Evolutionary conservation across 2,797 vertebrate species (phyloP).

Genomic region (Gastrophryne carolinensis): DNA sequence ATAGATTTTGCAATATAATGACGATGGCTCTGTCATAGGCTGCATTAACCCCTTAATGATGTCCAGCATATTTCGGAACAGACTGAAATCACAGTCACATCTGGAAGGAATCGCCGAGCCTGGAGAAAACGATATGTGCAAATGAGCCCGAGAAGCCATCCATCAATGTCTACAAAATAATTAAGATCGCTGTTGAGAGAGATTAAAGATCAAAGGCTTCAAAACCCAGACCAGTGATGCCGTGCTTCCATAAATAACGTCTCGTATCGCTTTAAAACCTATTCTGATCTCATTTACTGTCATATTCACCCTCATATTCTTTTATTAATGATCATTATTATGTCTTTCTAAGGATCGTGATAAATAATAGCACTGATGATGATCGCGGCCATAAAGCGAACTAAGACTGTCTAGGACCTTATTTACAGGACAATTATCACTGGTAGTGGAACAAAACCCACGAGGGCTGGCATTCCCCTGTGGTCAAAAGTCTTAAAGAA

Average conservation of each 20-base stretch:
- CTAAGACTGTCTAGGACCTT: too few relatives aligned
- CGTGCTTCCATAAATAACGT: too few relatives aligned
- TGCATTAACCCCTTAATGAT: neutral
- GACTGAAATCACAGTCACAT: neutral
- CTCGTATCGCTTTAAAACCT: neutral
- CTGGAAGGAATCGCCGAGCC: neutral
- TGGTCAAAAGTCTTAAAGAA: too few relatives aligned
- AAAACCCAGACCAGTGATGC: too few relatives aligned
- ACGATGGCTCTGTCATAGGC: conserved; percentile 7
- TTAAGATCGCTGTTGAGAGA: neutral
- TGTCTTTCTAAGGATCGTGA: too few relatives aligned
- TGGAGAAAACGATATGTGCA: neutral
- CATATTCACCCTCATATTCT: too few relatives aligned
- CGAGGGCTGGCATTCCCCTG: too few relatives aligned
- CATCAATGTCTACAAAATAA: conserved; percentile 14
- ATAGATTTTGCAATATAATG: conserved; percentile 5
- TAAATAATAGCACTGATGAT: too few relatives aligned
- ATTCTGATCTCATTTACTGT: neutral
- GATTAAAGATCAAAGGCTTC: conserved; percentile 16
- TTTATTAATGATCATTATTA: too few relatives aligned
- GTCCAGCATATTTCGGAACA: neutral
- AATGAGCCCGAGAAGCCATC: neutral
- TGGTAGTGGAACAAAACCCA: too few relatives aligned
- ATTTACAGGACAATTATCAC: too few relatives aligned
- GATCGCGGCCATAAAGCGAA: too few relatives aligned